Base-by-base conservation (phyloP, 2,113 vertebrate genomes). In the Chunga burmeisteri region DNA sequence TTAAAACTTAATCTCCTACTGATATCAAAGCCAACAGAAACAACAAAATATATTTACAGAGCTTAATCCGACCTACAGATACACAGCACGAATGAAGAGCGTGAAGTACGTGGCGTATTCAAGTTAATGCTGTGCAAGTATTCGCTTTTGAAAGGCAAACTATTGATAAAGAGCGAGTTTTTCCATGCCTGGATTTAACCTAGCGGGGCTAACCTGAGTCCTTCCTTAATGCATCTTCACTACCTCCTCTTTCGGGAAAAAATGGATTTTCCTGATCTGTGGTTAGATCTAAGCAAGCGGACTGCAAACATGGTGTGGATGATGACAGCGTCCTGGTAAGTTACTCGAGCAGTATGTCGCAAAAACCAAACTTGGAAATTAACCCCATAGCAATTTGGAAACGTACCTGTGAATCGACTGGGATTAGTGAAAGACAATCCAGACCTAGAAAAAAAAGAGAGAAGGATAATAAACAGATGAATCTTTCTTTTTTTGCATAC, bases 351-450 rank as follows among this genome's bases (percentile, higher is more conserved):
- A 53, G 38, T 8, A 8, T 0, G 0, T 26, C 68, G 75, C 14
- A 91, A 38, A 88, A 90, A 34, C 0, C 18, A 74, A 11, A 38
- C 42, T 42, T 4, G 1, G 13, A 84, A 94, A 90, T 91, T 36
- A 86, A 86, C 14, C 49, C 91, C 96, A 11, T 0, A 96, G 81
- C 58, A 90, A 85, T 75, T 94, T 82, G 90, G 92, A 96, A 94
- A 98, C 98, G 80, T 98, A 99, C 99, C 99, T 99, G 99, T 67
- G 99, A 96, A 96, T 99, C 99, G 95, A 98, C 98, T 98, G 99
- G 99, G 97, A 99, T 99, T 97, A 99, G 97, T 10, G 99, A 99
- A 98, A 99, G 99, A 94, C 99, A 98, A 98, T 99, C 99, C 98
- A 99, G 97, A 98, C 99, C 99, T 99, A 94, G 59, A 94, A 98